Base-by-base conservation (phyloP, 1,140 invertebrate species). In the Odontomachus brunneus region DNA sequence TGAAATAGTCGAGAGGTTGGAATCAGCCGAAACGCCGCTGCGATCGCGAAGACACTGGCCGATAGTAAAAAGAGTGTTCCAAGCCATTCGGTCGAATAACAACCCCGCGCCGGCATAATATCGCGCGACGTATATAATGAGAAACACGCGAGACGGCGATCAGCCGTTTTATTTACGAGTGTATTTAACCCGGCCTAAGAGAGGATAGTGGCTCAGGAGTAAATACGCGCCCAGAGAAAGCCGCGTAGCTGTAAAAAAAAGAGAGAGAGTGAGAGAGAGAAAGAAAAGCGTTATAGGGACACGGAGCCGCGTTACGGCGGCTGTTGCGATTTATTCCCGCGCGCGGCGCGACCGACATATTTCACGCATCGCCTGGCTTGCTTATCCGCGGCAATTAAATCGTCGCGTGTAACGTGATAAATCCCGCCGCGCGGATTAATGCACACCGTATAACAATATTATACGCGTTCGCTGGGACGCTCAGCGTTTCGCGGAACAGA, bases 391-490 rank as follows among this genome's bases (percentile, higher is more conserved):
- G 60, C 55, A 84, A 86, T 84, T 62, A 82, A 57, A 83, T 76
- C 53, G 49, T 74, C 74, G 38, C 51, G 9, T 48, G 29, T 49
- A 65, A 60, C 86, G 55, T 62, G 53, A 84, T 87, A 84, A 84
- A 84, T 88, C 75, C 83, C 53, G 62, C 83, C 53, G 62, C 51
- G 57, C 67, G 82, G 81, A 87, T 87, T 87, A 87, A 87, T 80
- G 74, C 76, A 75, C 48, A 81, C 38, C 74, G 85, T 87, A 44
- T 44, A 84, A 73, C 82, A 74, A 87, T 87, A 87, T 87, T 87
- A 81, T 80, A 71, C n/a, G 53, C 67, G 62, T 72, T 81, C 85
- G 55, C 17, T 19, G 69, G 38, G 44, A 59, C 53, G 59, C 26
- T 22, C 84, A 38, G 71, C 48, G 57, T 74, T 87, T 87, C 74